Percentiles rank a stretch among this genome's conserved stretches.
These are phyloP conservation scores for Sinohyriopsis cumingii DNA, from an alignment of 2,888 invertebrate genomes.

Conservation along the genomic window DNA sequence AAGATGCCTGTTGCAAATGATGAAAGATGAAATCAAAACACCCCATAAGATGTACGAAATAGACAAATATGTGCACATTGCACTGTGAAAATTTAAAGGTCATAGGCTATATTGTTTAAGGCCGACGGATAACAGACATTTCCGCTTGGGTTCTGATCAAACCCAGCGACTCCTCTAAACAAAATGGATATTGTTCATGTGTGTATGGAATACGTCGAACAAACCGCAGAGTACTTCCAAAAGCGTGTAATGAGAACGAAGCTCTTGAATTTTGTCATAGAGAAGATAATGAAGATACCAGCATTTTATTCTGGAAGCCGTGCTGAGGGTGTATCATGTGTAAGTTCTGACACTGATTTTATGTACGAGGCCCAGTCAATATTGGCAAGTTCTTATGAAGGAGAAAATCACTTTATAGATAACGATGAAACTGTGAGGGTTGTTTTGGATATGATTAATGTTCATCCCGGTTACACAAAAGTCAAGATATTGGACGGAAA, in stretches of 20 bases:
- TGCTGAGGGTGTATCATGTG: not conserved
- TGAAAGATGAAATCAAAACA: too few relatives aligned
- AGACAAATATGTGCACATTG: too few relatives aligned
- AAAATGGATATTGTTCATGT: too few relatives aligned
- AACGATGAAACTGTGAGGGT: not conserved
- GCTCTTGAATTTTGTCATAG: not conserved
- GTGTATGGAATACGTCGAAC: too few relatives aligned
- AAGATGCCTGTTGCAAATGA: too few relatives aligned
- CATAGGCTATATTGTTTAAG: too few relatives aligned
- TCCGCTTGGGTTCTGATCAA: too few relatives aligned
- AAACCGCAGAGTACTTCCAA: not conserved
- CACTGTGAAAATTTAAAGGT: too few relatives aligned
- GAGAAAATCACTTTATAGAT: not conserved
- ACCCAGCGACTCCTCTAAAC: too few relatives aligned
- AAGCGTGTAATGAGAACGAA: not conserved
- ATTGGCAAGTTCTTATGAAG: not conserved
- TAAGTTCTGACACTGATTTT: slow-evolving; percentile 6
- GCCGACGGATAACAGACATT: too few relatives aligned
- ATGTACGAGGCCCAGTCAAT: slow-evolving; percentile 3
- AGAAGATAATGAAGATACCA: not conserved
- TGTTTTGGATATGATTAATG: not conserved
- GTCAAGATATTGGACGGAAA: not conserved
- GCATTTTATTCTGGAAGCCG: slow-evolving; percentile 3
- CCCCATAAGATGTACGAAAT: too few relatives aligned
- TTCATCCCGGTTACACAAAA: slow-evolving; percentile 8